Evolutionary conservation across 2,888 invertebrate species (phyloP).

Genomic region (Leptarthrus brevirostris): DNA sequence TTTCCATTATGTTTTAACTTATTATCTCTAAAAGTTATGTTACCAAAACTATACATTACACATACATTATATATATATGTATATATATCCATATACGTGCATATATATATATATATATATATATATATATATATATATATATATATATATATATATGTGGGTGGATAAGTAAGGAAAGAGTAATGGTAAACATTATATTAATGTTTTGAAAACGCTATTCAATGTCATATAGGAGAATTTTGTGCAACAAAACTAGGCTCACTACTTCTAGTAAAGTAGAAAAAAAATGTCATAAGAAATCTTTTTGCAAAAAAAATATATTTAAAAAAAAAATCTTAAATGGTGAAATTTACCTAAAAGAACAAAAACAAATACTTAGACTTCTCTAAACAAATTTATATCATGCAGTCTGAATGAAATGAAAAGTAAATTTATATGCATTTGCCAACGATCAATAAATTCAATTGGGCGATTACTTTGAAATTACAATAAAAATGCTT

Average conservation of each 20-base stretch:
- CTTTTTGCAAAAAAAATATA: constrained; percentile 24
- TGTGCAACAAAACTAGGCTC: constrained; percentile 44
- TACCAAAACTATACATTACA: too few species aligned
- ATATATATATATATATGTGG: too few species aligned
- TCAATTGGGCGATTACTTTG: constrained; percentile 1
- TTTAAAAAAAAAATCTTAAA: constrained; percentile 3
- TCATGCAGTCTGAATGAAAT: constrained; percentile 7
- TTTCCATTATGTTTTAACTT: background rate
- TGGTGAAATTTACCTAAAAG: constrained; percentile 32
- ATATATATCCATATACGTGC: too few species aligned
- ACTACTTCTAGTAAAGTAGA: background rate
- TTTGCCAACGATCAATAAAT: background rate
- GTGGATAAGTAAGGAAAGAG: too few species aligned
- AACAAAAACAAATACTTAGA: constrained; percentile 11
- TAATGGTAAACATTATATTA: background rate
- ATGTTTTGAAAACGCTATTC: background rate
- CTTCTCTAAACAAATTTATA: constrained; percentile 28
- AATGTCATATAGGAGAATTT: constrained; percentile 27
- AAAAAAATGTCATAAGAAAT: background rate
- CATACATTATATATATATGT: too few species aligned
- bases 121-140: too few species aligned
- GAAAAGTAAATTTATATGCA: background rate
- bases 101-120: too few species aligned
- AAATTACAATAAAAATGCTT: constrained; percentile 14
- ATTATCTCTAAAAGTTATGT: too few species aligned